These are phyloP conservation scores for Gymnoscelis rufifasciata DNA, from an alignment of 2,888 invertebrate species.

Conservation along the genomic window DNA sequence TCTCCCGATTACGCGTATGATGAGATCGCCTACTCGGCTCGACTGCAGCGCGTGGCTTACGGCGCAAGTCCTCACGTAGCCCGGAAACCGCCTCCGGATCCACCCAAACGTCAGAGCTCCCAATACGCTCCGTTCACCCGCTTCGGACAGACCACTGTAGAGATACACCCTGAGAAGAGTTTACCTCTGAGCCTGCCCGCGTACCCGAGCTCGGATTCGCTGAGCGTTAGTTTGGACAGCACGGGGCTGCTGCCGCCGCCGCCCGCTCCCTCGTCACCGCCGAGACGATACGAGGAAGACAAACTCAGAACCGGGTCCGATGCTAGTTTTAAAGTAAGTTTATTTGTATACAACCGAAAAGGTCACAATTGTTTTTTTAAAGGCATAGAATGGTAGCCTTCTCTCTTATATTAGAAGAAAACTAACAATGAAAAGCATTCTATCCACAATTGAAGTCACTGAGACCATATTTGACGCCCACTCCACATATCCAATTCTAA, in stretches of 20 bases:
- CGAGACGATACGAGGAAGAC: constrained; percentile 67
- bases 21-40: constrained; percentile 69
- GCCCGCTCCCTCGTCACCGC: constrained; percentile 82
- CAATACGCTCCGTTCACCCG: constrained; percentile 73
- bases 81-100: constrained; percentile 89
- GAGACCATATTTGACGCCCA: no score
- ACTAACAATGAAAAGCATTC: no score
- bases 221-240: constrained; percentile 81
- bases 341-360: neutral
- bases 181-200: constrained; percentile 81
- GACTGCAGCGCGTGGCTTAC: constrained; percentile 75
- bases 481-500: no score
- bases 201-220: constrained; percentile 82
- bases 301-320: constrained; percentile 85
- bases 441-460: no score
- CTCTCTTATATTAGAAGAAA: no score
- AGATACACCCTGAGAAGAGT: constrained; percentile 78
- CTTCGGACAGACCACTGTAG: constrained; percentile 80
- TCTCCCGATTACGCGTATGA: constrained; percentile 72
- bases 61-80: constrained; percentile 86
- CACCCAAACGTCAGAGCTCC: constrained; percentile 85
- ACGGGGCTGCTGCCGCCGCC: constrained; percentile 83
- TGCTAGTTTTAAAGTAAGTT: constrained; percentile 87
- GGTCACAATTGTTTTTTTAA: no score
- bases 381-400: no score